A percentile compares a stretch with the other conserved stretches of the same genome.
Evolutionary conservation across 2,888 invertebrate genomes (phyloP).

Genomic region (Odontocolon sp.): DNA sequence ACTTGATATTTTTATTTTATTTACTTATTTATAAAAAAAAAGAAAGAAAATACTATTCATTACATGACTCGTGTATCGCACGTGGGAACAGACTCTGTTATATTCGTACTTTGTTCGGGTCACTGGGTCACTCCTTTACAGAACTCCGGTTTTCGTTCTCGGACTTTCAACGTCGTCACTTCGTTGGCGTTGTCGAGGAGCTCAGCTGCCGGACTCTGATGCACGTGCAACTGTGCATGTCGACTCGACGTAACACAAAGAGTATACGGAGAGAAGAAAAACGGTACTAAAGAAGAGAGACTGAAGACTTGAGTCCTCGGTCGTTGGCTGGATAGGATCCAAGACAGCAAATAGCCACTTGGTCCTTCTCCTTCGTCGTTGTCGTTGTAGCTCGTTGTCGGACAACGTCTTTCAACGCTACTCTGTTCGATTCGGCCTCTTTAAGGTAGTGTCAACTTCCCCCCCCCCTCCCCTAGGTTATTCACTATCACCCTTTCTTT

Average conservation of each 20-base stretch:
- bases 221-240: constrained; percentile 42
- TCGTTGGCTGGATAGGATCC: constrained; percentile 29
- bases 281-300: not conserved
- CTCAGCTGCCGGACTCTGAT: constrained; percentile 40
- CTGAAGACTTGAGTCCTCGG: not conserved
- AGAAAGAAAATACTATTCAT: constrained; percentile 22
- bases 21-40: not conserved
- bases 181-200: constrained; percentile 12
- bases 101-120: constrained; percentile 46
- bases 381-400: not conserved
- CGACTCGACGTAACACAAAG: constrained; percentile 25
- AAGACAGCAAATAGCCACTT: constrained; percentile 40
- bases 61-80: constrained; percentile 10
- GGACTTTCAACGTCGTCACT: constrained; percentile 4
- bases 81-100: not conserved
- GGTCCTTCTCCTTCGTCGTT: constrained; percentile 27
- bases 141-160: constrained; percentile 24
- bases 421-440: constrained; percentile 50
- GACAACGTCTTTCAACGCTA: constrained; percentile 15
- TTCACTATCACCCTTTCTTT: constrained; percentile 17
- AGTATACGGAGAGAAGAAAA: constrained; percentile 14
- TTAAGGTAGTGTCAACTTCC: constrained; percentile 44
- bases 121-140: constrained; percentile 63
- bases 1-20: not conserved
- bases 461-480: constrained; percentile 26